These are phyloP conservation scores for Turritopsis rubra DNA, from an alignment of 30 jellyfish, hydroid and myxozoan genomes.

Conservation along the genomic window DNA sequence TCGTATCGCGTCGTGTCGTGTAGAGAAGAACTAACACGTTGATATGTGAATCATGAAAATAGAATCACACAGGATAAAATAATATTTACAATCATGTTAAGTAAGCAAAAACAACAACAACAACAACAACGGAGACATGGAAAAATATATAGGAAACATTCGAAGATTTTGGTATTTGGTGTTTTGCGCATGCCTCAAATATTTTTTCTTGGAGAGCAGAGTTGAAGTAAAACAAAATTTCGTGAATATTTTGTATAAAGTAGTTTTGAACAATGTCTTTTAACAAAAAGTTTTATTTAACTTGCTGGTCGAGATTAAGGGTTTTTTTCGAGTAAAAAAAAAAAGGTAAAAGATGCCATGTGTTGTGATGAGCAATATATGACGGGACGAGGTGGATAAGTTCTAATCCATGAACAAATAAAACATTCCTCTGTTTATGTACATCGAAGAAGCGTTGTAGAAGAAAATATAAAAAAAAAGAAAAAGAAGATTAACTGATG, in stretches of 20 bases:
- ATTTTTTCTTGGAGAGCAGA: not conserved
- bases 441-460: too few species aligned
- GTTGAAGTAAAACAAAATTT: not conserved
- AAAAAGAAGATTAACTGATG: constrained; percentile 17
- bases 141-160: too few species aligned
- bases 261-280: not conserved
- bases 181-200: too few species aligned
- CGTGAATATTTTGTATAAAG: not conserved
- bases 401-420: not conserved
- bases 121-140: too few species aligned
- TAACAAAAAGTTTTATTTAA: not conserved
- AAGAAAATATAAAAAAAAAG: not conserved
- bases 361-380: not conserved
- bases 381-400: not conserved
- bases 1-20: too few species aligned
- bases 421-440: not conserved
- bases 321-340: not conserved
- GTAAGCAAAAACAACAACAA: too few species aligned
- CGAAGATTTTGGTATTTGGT: too few species aligned
- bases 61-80: too few species aligned
- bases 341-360: too few species aligned
- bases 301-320: not conserved
- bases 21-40: too few species aligned
- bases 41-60: too few species aligned
- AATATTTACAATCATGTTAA: too few species aligned